Percentiles rank a stretch among this genome's conserved stretches.
Evolutionary conservation across 2,113 vertebrate species (phyloP).

Genomic region (Chloroceryle aenea): DNA sequence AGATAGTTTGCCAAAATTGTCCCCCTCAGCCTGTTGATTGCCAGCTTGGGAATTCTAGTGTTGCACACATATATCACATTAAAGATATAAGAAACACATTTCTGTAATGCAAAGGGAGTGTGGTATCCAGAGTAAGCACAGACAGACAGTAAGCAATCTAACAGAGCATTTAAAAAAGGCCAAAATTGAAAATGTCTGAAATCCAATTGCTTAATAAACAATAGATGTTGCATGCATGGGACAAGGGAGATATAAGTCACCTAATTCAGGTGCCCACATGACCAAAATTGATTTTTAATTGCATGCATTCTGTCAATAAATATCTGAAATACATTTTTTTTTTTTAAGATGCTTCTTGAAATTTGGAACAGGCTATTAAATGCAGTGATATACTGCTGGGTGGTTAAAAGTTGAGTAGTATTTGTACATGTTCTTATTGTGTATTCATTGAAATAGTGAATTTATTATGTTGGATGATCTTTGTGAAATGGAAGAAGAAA

Average conservation of each 20-base stretch:
- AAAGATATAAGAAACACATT: constrained; percentile 33
- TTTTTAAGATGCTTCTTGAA: background rate
- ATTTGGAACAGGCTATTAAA: background rate
- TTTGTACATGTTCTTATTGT: background rate
- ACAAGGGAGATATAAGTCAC: constrained; percentile 52
- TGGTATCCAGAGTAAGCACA: constrained; percentile 26
- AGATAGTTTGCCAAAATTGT: background rate
- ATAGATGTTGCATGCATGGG: background rate
- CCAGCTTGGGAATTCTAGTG: constrained; percentile 13
- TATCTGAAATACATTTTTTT: background rate
- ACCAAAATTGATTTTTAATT: constrained; percentile 26
- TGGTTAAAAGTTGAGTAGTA: background rate
- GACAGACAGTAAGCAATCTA: constrained; percentile 53
- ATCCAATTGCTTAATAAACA: background rate
- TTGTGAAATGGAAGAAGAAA: background rate
- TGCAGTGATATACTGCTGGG: background rate
- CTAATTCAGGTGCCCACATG: constrained; percentile 8
- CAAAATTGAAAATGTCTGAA: constrained; percentile 19
- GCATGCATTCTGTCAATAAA: background rate
- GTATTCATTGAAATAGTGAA: background rate
- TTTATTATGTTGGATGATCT: background rate
- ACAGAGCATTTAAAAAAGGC: constrained; percentile 26
- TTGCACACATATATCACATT: background rate
- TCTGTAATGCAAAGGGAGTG: constrained; percentile 6
- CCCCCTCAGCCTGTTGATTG: background rate